Percentiles rank a stretch among this genome's conserved stretches.
phyloP scores from a whole-genome alignment of 2,797 vertebrate species.

The Botia kubotai region DNA sequence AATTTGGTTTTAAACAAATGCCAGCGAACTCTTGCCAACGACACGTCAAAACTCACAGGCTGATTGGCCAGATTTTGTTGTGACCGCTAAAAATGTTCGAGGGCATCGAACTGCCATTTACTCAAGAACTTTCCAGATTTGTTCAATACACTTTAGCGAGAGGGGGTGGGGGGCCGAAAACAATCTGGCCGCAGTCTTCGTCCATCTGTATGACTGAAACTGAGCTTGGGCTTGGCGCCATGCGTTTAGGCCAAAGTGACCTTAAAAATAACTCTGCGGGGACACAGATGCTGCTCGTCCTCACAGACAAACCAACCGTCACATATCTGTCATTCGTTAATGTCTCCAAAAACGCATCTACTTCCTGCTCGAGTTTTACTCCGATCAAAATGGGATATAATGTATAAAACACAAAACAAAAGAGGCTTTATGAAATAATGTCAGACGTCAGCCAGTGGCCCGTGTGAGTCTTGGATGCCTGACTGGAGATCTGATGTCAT shows the following conservation, averaged over 20 bases:
- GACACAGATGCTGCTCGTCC: constrained; percentile 51
- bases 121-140: constrained; percentile 26
- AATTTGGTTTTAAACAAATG: neutral
- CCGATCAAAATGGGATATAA: no score
- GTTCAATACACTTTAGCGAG: neutral
- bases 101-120: constrained; percentile 28
- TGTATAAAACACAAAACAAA: no score
- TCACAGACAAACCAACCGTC: constrained; percentile 31
- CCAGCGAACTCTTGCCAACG: neutral
- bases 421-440: no score
- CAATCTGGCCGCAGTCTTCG: constrained; percentile 66
- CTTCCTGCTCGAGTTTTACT: neutral
- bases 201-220: constrained; percentile 51
- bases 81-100: constrained; percentile 19
- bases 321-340: constrained; percentile 51
- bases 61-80: neutral
- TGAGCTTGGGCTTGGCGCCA: constrained; percentile 64
- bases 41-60: neutral
- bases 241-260: constrained; percentile 70
- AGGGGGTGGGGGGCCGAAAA: constrained; percentile 21
- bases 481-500: constrained; percentile 62
- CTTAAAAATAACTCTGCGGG: constrained; percentile 66
- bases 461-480: no score
- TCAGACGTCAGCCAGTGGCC: no score
- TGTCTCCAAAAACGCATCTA: constrained; percentile 63